Evolutionary conservation across 2,888 invertebrate genomes (phyloP).

Genomic region (Mermis nigrescens): DNA sequence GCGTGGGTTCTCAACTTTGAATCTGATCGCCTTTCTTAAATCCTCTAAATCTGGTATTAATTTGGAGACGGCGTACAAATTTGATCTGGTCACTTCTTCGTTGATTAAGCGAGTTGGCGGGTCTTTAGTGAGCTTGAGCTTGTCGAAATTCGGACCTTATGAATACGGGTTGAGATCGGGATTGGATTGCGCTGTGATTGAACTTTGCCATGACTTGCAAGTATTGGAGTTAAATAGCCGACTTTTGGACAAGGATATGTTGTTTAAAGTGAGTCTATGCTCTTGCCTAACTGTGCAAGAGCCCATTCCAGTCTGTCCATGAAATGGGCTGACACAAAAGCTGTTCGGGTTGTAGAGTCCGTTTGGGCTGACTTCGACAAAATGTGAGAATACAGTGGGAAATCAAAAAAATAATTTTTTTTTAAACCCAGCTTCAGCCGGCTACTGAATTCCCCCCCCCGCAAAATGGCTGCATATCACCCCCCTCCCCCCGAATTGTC

Average conservation of each 20-base stretch:
- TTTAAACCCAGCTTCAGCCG: too few species aligned
- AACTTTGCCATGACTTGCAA: not conserved
- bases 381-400: too few species aligned
- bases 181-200: conserved; percentile 2
- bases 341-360: too few species aligned
- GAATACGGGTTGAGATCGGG: conserved; percentile 11
- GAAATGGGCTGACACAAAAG: too few species aligned
- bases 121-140: not conserved
- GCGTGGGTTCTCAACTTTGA: not conserved
- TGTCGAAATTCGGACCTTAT: conserved; percentile 7
- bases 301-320: too few species aligned
- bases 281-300: too few species aligned
- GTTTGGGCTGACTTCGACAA: too few species aligned
- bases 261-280: not conserved
- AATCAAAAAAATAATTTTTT: too few species aligned
- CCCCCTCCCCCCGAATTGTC: too few species aligned
- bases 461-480: too few species aligned
- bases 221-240: conserved; percentile 1
- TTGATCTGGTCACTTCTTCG: not conserved
- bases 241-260: conserved; percentile 4
- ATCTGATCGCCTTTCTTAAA: conserved; percentile 8
- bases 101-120: conserved; percentile 3
- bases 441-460: too few species aligned
- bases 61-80: conserved; percentile 4
- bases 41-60: not conserved